Evolutionary conservation across 1,140 invertebrate genomes (phyloP).

Genomic region (Macrobrachium rosenbergii): DNA sequence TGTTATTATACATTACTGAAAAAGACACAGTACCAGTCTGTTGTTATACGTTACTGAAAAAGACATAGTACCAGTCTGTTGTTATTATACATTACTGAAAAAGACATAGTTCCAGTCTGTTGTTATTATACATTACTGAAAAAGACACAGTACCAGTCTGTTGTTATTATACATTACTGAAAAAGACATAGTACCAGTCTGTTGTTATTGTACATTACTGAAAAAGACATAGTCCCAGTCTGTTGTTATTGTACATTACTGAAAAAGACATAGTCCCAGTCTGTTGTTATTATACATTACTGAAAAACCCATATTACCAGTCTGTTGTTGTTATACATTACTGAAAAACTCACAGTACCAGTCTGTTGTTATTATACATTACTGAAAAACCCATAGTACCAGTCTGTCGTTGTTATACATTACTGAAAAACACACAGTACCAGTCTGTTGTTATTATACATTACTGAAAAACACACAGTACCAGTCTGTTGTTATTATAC

Average conservation of each 20-base stretch:
- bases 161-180: not conserved
- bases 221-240: not conserved
- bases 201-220: not conserved
- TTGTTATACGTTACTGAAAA: constrained; percentile 2
- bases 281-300: constrained; percentile 3
- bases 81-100: constrained; percentile 2
- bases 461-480: not conserved
- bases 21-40: not conserved
- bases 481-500: not conserved
- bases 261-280: not conserved
- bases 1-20: constrained; percentile 4
- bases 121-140: constrained; percentile 4
- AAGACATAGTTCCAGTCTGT: not conserved
- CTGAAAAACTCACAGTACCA: not conserved
- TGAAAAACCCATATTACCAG: not conserved
- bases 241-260: constrained; percentile 2
- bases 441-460: not conserved
- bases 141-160: not conserved
- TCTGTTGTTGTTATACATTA: constrained; percentile 1
- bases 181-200: not conserved
- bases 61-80: not conserved
- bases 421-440: not conserved
- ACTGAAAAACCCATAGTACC: not conserved
- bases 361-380: constrained; percentile 1
- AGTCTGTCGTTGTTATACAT: not conserved